Conservation (phyloP, 30 jellyfish, hydroid and myxozoan species). For the Aurelia sp. region DNA sequence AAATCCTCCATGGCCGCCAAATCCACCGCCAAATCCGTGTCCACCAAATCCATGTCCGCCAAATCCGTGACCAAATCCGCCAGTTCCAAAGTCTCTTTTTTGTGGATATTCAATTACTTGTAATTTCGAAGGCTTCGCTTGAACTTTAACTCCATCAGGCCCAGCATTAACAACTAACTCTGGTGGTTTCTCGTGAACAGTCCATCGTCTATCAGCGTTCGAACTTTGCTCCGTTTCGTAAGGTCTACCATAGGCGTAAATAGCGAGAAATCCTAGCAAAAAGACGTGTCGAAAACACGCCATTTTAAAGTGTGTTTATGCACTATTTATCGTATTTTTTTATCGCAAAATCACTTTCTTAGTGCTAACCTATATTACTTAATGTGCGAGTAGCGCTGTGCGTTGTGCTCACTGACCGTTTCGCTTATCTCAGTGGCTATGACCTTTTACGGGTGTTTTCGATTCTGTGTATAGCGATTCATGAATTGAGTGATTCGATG, state of each 20-base stretch:
- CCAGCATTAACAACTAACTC: slow-evolving; percentile 95
- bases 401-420: slow-evolving; percentile 64
- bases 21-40: slow-evolving; percentile 77
- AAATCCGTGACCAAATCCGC: slow-evolving; percentile 68
- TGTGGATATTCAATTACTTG: slow-evolving; percentile 96
- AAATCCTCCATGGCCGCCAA: slow-evolving; percentile 42
- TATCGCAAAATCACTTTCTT: no score
- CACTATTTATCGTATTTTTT: no score
- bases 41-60: slow-evolving; percentile 81
- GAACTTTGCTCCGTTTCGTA: slow-evolving; percentile 59
- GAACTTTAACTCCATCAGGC: slow-evolving; percentile 97
- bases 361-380: slow-evolving; percentile 8
- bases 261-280: slow-evolving; percentile 46
- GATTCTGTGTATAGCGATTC: slow-evolving; percentile 30
- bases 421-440: slow-evolving; percentile 61
- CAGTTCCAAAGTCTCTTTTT: slow-evolving; percentile 62
- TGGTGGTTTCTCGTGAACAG: slow-evolving; percentile 95
- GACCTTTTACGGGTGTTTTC: slow-evolving; percentile 57
- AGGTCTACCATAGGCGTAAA: slow-evolving; percentile 76
- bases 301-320: slow-evolving; percentile 20
- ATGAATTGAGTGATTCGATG: slow-evolving; percentile 32
- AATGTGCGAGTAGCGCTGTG: slow-evolving; percentile 18
- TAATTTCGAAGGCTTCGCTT: slow-evolving; percentile 92
- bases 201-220: slow-evolving; percentile 81
- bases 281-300: slow-evolving; percentile 74